Evolutionary conservation across 2,797 vertebrate species (phyloP), one percentile per base, ranked within the genome.

Genomic region (Siniperca undulata): DNA sequence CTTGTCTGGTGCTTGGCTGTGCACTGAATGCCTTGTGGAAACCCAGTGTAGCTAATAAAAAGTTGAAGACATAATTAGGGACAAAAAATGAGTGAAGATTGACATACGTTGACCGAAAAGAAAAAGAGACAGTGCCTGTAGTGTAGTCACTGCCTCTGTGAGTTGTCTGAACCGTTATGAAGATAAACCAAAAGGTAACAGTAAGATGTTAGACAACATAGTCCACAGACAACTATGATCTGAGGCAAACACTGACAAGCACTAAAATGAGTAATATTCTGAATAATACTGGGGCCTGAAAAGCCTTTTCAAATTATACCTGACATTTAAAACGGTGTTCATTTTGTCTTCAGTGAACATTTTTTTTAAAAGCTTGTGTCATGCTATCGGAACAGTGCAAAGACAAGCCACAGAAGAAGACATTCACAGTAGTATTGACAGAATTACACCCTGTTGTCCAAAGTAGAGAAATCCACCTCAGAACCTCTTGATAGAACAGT

Each of bases 21-120:
- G 42, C 69, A 65, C 22, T 52, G 55, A 72, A 12, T 76, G 74
- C 50, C 55, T 70, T 61, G 44, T 78, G 50, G 44, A 67, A 80
- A 59, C 16, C 36, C 42, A 83, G 64, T 84, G 81, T 70, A 82
- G 78, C 80, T 67, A 69, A 77, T 84, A 84, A 82, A 86, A 86
- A 86, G 69, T 76, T 88, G 70, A 87, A 85, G 70, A 55, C 13
- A 48, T 61, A 34, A 77, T 85, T 65, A 66, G 72, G 53, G 69
- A 73, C 46, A 58, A 59, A 59, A 69, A 50, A 38, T 42, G 60
- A 74, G 58, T 12, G 42, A 38, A 73, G 67, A 70, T 40, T 80
- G 67, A 62, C 27, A 68, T 34, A 2, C 42, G 46, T 61, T 69
- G 62, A 61, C n/a, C 1, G 1, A 55, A 78, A 76, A 66, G 24